These are phyloP conservation scores for Pyrrhosoma nymphula DNA, from an alignment of 2,888 invertebrate species.

Conservation along the genomic window DNA sequence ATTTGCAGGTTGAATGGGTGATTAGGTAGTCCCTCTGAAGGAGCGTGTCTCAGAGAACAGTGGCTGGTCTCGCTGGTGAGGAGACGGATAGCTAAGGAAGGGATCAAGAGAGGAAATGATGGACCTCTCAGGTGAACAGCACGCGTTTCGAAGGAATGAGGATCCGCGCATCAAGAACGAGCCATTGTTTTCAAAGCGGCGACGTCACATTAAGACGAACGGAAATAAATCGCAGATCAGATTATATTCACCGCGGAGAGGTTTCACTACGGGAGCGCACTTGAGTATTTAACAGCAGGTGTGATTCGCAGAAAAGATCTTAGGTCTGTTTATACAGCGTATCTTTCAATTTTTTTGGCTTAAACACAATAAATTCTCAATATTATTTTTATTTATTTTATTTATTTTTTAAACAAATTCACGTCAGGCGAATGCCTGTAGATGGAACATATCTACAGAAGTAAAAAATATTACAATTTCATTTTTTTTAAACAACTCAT, in stretches of 20 bases:
- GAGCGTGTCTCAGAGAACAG: not conserved
- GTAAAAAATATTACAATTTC: no score
- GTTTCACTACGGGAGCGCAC: not conserved
- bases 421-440: no score
- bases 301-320: not conserved
- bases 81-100: not conserved
- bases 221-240: not conserved
- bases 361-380: no score
- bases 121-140: not conserved
- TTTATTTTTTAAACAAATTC: no score
- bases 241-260: not conserved
- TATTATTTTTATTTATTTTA: no score
- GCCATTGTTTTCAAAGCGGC: not conserved
- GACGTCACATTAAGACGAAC: not conserved
- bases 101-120: no score
- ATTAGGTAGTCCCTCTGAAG: not conserved
- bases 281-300: not conserved
- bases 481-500: no score
- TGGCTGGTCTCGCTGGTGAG: not conserved
- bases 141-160: not conserved
- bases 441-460: no score
- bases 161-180: not conserved
- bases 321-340: no score
- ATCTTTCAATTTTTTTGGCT: no score
- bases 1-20: not conserved